These are phyloP conservation scores for Marmota flaviventris DNA, from an alignment of 2,113 vertebrate species.

Conservation along the genomic window DNA sequence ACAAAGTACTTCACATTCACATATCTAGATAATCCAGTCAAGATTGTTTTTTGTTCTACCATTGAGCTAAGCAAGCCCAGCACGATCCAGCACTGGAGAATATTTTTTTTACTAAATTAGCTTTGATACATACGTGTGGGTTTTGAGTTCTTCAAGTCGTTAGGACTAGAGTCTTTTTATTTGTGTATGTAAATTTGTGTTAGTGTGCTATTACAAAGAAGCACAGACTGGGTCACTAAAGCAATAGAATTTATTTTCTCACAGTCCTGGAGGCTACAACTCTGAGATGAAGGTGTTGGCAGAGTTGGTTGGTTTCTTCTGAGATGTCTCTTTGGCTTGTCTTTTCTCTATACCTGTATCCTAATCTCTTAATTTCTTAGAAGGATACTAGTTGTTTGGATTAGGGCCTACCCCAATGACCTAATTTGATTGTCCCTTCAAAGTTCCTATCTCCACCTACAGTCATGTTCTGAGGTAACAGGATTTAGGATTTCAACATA, in stretches of 20 bases:
- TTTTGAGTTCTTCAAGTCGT: not conserved
- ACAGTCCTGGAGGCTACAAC: not conserved
- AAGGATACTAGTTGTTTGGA: not conserved
- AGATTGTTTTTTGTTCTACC: not conserved
- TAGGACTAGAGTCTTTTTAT: not conserved
- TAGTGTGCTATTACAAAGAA: not conserved
- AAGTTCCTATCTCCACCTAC: not conserved
- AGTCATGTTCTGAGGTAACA: not conserved
- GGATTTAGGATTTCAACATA: not conserved
- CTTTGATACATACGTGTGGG: not conserved
- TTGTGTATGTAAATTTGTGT: not conserved
- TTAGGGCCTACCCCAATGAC: not conserved
- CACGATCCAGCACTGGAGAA: not conserved
- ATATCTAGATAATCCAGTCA: not conserved
- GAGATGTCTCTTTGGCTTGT: not conserved
- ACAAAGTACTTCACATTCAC: not conserved
- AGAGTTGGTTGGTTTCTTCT: not conserved
- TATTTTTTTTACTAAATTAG: constrained; percentile 3
- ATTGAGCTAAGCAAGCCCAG: not conserved
- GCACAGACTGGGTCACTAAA: not conserved
- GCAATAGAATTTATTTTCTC: not conserved
- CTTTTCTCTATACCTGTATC: not conserved
- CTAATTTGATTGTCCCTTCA: not conserved
- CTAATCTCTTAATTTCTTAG: not conserved
- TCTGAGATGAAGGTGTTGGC: not conserved